These are phyloP conservation scores for Luehdorfia chinensis DNA, from an alignment of 1,140 invertebrate species.

Conservation along the genomic window DNA sequence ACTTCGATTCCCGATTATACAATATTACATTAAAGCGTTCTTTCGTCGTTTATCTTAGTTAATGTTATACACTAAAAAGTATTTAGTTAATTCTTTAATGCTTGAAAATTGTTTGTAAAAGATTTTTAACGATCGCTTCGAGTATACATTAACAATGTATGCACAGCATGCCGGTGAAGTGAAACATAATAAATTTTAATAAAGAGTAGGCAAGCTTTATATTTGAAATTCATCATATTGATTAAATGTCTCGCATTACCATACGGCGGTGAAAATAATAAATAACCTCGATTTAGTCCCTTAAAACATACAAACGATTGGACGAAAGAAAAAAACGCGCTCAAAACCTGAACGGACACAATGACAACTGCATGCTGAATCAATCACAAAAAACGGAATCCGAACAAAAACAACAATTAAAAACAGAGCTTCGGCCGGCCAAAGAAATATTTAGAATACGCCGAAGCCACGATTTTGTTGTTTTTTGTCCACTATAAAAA, in stretches of 20 bases:
- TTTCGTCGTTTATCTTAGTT: constrained; percentile 17
- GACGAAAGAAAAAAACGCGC: constrained; percentile 58
- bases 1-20: constrained; percentile 48
- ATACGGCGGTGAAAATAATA: constrained; percentile 40
- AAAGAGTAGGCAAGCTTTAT: constrained; percentile 17
- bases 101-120: not conserved
- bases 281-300: constrained; percentile 39
- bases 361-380: constrained; percentile 74
- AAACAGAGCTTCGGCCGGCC: constrained; percentile 45
- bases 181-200: constrained; percentile 20
- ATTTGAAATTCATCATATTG: constrained; percentile 58
- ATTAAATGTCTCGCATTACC: constrained; percentile 54
- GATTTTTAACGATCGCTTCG: not conserved
- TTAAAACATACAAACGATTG: constrained; percentile 73
- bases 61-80: not conserved
- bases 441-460: constrained; percentile 73
- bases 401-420: constrained; percentile 76
- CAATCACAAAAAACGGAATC: constrained; percentile 74
- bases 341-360: constrained; percentile 64
- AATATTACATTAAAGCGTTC: constrained; percentile 37
- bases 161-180: not conserved
- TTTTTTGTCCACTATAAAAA: constrained; percentile 38
- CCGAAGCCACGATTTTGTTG: constrained; percentile 40
- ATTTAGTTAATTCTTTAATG: no score
- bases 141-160: constrained; percentile 7